Evolutionary conservation across 2,888 invertebrate species (phyloP), one percentile per base, ranked within the genome.

Genomic region (Heliconius erato): DNA sequence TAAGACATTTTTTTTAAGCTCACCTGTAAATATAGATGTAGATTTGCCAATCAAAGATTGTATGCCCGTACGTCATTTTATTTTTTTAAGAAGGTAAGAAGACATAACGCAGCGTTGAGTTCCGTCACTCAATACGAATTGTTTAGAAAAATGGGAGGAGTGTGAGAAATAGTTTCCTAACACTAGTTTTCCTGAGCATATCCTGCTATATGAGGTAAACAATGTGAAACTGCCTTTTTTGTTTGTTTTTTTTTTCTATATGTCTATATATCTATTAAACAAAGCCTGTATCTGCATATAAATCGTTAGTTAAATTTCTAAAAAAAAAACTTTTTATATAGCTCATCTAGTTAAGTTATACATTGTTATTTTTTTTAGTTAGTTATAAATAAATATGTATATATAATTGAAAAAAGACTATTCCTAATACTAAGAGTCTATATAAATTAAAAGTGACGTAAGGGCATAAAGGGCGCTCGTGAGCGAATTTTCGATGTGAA

Each of bases 1-100:
- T 90, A 91, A 91, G 89, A 86, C 87, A 86, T 76, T 88, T 89
- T 89, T 89, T 89, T 89, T 91, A 87, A 86, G 91, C 92, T 93
- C 93, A 91, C 85, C 40, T 95, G 94, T 95, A 95, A 88, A 95
- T 95, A 95, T 94, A 94, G 92, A 85, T 81, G 85, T 87, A 88
- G 90, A 91, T 89, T 85, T 35, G 44, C 94, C 93, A 90, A 94
- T 95, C 91, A 84, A 90, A 91, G 91, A 91, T 91, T 89, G 91
- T 89, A 19, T 49, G 63, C 49, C 65, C 49, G 23, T 76, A 79
- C 63, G 79, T 71, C 81, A 81, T 49, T 81, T 76, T n/a, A 23
- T 59, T 59, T n/a, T 59, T 59, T 59, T 11, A 59, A 40, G 40
- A 40, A 40, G 23, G 23, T 59, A 59, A 59, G 9, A 23, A 6